Evolutionary conservation across 2,888 invertebrate species (phyloP).

Genomic region (Andrena flavipes): DNA sequence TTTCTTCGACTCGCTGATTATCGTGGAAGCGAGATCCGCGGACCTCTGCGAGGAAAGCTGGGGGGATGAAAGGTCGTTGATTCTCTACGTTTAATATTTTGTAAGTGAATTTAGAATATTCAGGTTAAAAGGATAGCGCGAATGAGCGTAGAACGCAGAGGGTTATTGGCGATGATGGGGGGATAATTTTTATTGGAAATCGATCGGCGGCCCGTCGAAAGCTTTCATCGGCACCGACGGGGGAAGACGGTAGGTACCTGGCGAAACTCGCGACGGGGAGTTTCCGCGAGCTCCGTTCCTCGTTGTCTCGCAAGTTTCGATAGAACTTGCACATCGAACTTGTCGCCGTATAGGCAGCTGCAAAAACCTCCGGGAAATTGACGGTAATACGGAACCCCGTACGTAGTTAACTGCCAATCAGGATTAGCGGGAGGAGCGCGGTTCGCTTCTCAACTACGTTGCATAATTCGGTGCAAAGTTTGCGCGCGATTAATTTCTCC

Average conservation of each 20-base stretch:
- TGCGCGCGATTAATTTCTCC: slow-evolving; percentile 27
- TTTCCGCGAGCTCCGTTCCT: slow-evolving; percentile 59
- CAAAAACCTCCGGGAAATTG: slow-evolving; percentile 51
- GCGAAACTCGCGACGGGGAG: slow-evolving; percentile 60
- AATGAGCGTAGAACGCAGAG: background rate
- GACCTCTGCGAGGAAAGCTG: background rate
- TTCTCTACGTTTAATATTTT: background rate
- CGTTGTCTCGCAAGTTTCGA: slow-evolving; percentile 66
- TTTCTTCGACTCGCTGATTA: slow-evolving; percentile 4
- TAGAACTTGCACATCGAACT: slow-evolving; percentile 64
- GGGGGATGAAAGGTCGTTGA: background rate
- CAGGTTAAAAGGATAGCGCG: background rate
- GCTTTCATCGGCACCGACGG: slow-evolving; percentile 39
- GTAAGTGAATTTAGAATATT: background rate
- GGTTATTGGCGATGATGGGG: background rate
- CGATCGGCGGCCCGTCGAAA: slow-evolving; percentile 19
- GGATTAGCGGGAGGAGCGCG: slow-evolving; percentile 55
- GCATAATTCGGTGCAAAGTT: slow-evolving; percentile 39
- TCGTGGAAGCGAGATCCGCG: background rate
- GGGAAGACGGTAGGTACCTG: slow-evolving; percentile 32
- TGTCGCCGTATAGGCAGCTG: slow-evolving; percentile 59
- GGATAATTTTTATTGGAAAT: slow-evolving; percentile 31
- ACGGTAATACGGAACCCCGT: slow-evolving; percentile 41
- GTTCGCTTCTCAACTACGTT: slow-evolving; percentile 37
- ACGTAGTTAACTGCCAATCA: slow-evolving; percentile 67